phyloP scores from a whole-genome alignment of 2,113 vertebrate species.

The Ammospiza caudacuta region DNA sequence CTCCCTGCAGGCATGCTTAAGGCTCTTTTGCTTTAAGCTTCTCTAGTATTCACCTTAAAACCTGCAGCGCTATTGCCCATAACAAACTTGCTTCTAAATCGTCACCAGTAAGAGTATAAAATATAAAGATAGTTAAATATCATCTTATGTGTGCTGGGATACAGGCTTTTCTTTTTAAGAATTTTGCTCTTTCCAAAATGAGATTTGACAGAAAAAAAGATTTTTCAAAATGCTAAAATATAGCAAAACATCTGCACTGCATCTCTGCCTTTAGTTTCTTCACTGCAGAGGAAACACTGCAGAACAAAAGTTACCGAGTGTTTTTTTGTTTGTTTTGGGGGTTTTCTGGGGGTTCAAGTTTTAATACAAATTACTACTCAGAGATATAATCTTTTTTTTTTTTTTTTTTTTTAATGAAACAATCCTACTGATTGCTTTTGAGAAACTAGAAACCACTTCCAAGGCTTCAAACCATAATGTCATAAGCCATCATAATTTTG shows the following conservation, averaged over 20 bases:
- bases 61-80: background rate
- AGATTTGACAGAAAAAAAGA: background rate
- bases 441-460: background rate
- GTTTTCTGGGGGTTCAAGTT: fast-evolving
- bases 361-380: background rate
- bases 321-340: background rate
- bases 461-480: background rate
- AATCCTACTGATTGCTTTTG: background rate
- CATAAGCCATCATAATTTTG: background rate
- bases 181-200: background rate
- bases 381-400: background rate
- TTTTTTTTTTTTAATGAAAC: background rate
- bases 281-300: background rate
- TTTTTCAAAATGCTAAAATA: background rate
- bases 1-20: constrained; percentile 20
- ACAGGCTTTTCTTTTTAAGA: background rate
- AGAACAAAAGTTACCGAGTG: background rate
- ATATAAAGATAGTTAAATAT: background rate
- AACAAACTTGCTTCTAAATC: background rate
- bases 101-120: background rate
- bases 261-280: background rate
- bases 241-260: background rate
- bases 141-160: background rate
- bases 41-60: background rate
- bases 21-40: constrained; percentile 26